A percentile compares a stretch with the other conserved stretches of the same genome.
Evolutionary conservation across 2,888 invertebrate genomes (phyloP).

Genomic region (Spilosoma lubricipeda): DNA sequence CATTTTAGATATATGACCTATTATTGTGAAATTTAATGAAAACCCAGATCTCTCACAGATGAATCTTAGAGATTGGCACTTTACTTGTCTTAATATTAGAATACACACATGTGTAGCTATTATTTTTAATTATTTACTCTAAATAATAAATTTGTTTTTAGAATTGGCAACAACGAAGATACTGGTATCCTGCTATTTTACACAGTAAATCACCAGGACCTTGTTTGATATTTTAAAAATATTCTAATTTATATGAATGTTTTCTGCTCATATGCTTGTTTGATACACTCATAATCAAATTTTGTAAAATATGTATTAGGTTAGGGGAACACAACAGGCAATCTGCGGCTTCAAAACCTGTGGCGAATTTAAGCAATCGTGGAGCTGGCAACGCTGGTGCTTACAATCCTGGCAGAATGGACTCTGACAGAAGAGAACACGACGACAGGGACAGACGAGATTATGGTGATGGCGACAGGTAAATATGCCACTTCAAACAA

Average conservation of each 20-base stretch:
- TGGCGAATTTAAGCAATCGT: slow-evolving; percentile 48
- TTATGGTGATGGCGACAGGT: slow-evolving; percentile 75
- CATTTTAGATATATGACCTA: background rate
- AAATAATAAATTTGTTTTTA: slow-evolving; percentile 18
- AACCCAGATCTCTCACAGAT: no score
- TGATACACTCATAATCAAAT: background rate
- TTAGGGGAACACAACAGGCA: slow-evolving; percentile 79
- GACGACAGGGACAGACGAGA: slow-evolving; percentile 79
- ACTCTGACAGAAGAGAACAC: slow-evolving; percentile 76
- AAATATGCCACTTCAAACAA: background rate
- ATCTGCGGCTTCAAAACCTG: slow-evolving; percentile 57
- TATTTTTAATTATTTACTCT: background rate
- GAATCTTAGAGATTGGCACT: background rate
- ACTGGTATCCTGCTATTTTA: slow-evolving; percentile 9
- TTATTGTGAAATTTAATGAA: background rate
- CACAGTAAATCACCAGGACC: slow-evolving; percentile 23
- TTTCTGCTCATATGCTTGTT: background rate
- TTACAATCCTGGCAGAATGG: slow-evolving; percentile 68
- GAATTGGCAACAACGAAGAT: slow-evolving; percentile 3
- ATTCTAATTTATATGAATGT: background rate
- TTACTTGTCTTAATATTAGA: background rate
- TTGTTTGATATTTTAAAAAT: background rate
- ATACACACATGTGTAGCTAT: background rate
- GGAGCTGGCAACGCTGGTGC: slow-evolving; percentile 46
- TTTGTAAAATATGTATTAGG: slow-evolving; percentile 53